Percentiles rank a stretch among this genome's conserved stretches.
phyloP scores from a whole-genome alignment of 2,113 vertebrate genomes.

The Okapia johnstoni region DNA sequence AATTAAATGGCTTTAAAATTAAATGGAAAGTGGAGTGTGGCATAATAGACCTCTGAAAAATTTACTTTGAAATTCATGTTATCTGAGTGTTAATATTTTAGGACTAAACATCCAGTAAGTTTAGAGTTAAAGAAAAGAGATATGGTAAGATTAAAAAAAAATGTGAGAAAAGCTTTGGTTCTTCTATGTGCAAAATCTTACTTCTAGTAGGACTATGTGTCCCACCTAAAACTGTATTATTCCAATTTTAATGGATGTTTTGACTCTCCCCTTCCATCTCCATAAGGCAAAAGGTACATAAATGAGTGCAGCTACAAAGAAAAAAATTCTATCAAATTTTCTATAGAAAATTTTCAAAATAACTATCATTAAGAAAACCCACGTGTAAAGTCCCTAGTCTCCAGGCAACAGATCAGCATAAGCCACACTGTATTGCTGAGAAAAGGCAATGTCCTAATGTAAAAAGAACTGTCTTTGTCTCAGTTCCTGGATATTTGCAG shows the following conservation, averaged over 20 bases:
- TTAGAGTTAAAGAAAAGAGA: not conserved
- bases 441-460: not conserved
- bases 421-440: not conserved
- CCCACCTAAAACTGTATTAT: not conserved
- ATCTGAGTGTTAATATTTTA: not conserved
- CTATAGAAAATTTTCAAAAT: not conserved
- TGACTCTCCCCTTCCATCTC: not conserved
- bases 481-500: not conserved
- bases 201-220: not conserved
- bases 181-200: not conserved
- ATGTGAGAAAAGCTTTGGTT: not conserved
- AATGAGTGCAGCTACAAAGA: not conserved
- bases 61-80: not conserved
- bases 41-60: not conserved
- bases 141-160: not conserved
- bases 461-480: constrained; percentile 15
- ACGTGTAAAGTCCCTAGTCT: not conserved
- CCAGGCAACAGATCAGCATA: constrained; percentile 14
- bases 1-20: not conserved
- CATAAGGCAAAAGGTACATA: not conserved
- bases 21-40: not conserved
- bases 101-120: not conserved
- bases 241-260: not conserved
- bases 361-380: not conserved
- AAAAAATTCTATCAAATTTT: not conserved